Evolutionary conservation across 2,888 invertebrate species (phyloP).

Genomic region (Nemapogon koenigi): DNA sequence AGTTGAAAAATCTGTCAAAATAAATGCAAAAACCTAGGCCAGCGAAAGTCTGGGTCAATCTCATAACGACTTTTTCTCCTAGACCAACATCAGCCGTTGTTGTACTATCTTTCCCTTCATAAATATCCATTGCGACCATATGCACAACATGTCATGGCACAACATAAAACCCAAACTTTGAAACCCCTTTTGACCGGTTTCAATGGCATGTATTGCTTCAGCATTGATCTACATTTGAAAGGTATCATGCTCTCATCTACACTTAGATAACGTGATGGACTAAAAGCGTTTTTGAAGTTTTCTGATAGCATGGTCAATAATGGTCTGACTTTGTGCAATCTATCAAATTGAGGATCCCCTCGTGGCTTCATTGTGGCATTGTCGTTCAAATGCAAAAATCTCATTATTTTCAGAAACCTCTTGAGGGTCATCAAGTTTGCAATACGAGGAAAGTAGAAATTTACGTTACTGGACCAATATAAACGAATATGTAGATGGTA

Average conservation of each 20-base stretch:
- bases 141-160: neutral
- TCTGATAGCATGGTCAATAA: neutral
- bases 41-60: neutral
- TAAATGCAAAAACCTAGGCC: neutral
- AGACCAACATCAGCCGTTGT: neutral
- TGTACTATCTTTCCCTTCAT: neutral
- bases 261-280: neutral
- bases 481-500: neutral
- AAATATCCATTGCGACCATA: neutral
- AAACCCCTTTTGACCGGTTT: neutral
- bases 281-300: neutral
- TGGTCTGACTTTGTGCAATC: neutral
- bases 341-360: neutral
- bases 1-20: neutral
- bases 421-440: neutral
- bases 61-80: neutral
- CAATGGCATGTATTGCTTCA: neutral
- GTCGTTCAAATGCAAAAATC: neutral
- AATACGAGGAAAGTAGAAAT: neutral
- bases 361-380: neutral
- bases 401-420: neutral
- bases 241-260: conserved; percentile 1
- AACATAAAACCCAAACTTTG: conserved; percentile 2
- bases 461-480: conserved; percentile 1
- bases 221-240: neutral